A percentile compares a stretch with the other conserved stretches of the same genome.
Conservation (phyloP, 2,113 vertebrate genomes). For the Hassar affinis region DNA sequence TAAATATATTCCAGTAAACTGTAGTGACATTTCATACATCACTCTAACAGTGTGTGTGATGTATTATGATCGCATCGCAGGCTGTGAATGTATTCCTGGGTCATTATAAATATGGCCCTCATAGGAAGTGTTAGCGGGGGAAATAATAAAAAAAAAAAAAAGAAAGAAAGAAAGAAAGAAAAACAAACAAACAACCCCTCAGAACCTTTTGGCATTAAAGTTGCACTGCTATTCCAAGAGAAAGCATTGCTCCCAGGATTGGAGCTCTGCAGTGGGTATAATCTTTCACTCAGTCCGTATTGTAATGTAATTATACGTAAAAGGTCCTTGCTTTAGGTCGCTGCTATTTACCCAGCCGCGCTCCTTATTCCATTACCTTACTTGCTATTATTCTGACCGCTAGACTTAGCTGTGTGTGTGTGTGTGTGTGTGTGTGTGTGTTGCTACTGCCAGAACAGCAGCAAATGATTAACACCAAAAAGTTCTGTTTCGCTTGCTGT, state of each 20-base stretch:
- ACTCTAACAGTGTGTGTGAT: background rate
- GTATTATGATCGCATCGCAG: background rate
- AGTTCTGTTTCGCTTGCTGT: background rate
- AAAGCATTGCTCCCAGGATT: conserved; percentile 5
- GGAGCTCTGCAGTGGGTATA: conserved; percentile 8
- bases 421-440: conserved; percentile 13
- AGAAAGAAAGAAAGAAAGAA: too few relatives aligned
- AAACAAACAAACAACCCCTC: too few relatives aligned
- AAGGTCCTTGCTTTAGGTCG: conserved; percentile 36
- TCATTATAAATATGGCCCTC: background rate
- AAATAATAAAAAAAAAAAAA: background rate
- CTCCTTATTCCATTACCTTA: conserved; percentile 26
- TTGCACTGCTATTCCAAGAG: background rate
- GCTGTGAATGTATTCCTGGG: background rate
- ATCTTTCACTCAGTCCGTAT: conserved; percentile 25
- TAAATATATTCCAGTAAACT: background rate
- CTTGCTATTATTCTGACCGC: background rate
- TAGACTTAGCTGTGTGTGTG: background rate
- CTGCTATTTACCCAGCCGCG: conserved; percentile 23
- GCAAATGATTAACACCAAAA: background rate
- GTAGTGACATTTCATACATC: background rate
- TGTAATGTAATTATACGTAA: conserved; percentile 36
- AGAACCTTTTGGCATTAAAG: background rate
- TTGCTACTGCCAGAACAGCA: background rate
- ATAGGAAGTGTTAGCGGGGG: background rate